phyloP scores from a whole-genome alignment of 2,797 vertebrate genomes.

The Squalus acanthias region DNA sequence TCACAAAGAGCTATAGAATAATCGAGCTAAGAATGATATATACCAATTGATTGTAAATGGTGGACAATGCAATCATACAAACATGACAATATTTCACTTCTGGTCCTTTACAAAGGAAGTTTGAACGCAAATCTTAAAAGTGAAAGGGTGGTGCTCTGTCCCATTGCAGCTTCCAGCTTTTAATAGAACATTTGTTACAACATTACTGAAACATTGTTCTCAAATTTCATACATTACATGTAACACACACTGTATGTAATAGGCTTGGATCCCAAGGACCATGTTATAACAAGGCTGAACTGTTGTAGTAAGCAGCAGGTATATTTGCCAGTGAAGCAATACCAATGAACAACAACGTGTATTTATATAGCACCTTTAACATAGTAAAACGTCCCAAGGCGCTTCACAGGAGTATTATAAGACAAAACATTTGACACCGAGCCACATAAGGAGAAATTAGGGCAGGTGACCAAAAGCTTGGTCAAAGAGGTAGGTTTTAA shows the following conservation, averaged over 20 bases:
- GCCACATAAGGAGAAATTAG: too few species aligned
- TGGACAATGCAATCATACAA: neutral
- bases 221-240: neutral
- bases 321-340: neutral
- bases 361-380: too few species aligned
- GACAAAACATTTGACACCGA: too few species aligned
- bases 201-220: neutral
- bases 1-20: neutral
- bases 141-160: neutral
- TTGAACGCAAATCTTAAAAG: neutral
- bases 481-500: too few species aligned
- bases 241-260: neutral
- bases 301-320: neutral
- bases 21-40: neutral
- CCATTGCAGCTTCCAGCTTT: neutral
- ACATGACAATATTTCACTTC: neutral
- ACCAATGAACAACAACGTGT: neutral
- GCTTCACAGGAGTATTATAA: too few species aligned
- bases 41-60: neutral
- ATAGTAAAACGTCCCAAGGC: too few species aligned
- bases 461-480: too few species aligned
- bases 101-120: neutral
- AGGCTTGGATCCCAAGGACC: neutral
- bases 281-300: neutral
- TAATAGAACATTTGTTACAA: neutral